Evolutionary conservation across 2,797 vertebrate species (phyloP), one percentile per base, ranked within the genome.

Genomic region (Cryptoprocta ferox): DNA sequence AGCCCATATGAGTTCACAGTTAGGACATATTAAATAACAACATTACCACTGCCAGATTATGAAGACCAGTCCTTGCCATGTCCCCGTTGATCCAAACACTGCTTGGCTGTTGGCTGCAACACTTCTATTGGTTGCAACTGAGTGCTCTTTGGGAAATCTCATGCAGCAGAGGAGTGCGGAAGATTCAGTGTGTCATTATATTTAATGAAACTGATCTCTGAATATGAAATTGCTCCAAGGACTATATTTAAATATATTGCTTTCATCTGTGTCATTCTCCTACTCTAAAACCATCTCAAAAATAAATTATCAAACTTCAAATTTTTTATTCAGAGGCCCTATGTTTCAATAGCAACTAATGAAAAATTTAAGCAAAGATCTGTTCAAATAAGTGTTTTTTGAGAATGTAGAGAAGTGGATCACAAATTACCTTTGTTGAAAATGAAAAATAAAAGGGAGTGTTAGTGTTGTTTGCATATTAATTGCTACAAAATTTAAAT

Each of bases 191-290:
- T 76, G 5, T 68, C 56, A 66, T 84, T 81, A 39, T 32, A 68
- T 63, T 94, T 94, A 92, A 94, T 83, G 68, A 93, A 95, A 95
- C 39, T 68, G 32, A 71, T 56, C 35, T 89, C 91, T 89, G 70
- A 95, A 90, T 78, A 78, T 76, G 76, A 95, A 94, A 84, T 95
- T 89, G 50, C 26, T 78, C 39, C 9, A n/a, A 91, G 32, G 87
- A 61, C 87, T 93, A 71, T 39, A 89, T 66, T 56, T 82, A 91
- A 71, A 88, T 82, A 75, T 82, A 70, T 89, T 81, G 59, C 45
- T 61, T 93, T 88, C 39, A 81, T 84, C 82, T 93, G 26, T 93
- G 45, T 89, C 70, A 95, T 83, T 97, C 37, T 89, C 71, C 35
- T 86, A 13, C 53, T 93, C n/a, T 21, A 91, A 95, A 89, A 53